These are phyloP conservation scores for Oophaga pumilio DNA, from an alignment of 2,113 vertebrate species.

Conservation along the genomic window DNA sequence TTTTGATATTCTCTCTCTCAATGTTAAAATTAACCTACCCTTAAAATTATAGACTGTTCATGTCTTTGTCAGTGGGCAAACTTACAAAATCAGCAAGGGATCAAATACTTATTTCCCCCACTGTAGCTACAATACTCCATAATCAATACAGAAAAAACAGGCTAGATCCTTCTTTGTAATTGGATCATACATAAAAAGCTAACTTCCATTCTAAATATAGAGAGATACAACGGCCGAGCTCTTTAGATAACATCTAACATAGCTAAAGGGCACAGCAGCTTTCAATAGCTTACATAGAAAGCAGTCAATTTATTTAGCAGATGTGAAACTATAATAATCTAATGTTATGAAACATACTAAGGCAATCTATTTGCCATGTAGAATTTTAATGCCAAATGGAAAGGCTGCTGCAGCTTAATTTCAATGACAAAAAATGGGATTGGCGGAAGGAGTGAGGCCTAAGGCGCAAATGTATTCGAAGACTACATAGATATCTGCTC, in stretches of 20 bases:
- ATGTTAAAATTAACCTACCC: too few relatives aligned
- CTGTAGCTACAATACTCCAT: too few relatives aligned
- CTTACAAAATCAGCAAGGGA: too few relatives aligned
- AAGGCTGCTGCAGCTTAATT: slow-evolving; percentile 8
- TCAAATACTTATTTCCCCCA: too few relatives aligned
- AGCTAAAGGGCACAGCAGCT: slow-evolving; percentile 43
- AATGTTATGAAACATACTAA: slow-evolving; percentile 43
- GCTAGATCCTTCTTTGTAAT: background rate
- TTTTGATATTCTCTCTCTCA: too few relatives aligned
- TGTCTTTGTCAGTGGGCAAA: too few relatives aligned
- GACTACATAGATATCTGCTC: background rate
- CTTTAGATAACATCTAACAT: slow-evolving; percentile 47
- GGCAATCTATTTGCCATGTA: slow-evolving; percentile 32
- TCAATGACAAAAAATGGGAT: slow-evolving; percentile 4
- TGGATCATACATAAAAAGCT: background rate
- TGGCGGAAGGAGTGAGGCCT: slow-evolving; percentile 3
- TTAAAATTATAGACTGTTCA: too few relatives aligned
- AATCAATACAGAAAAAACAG: background rate
- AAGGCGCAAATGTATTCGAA: slow-evolving; percentile 8
- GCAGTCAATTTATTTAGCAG: slow-evolving; percentile 53
- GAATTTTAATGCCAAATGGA: slow-evolving; percentile 33
- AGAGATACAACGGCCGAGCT: background rate
- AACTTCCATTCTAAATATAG: slow-evolving; percentile 26
- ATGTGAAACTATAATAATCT: slow-evolving; percentile 51
- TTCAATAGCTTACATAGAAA: slow-evolving; percentile 37